Percentiles rank a stretch among this genome's conserved stretches.
Conservation (phyloP, 2,888 invertebrate genomes). For the Neoscelio sp. region DNA sequence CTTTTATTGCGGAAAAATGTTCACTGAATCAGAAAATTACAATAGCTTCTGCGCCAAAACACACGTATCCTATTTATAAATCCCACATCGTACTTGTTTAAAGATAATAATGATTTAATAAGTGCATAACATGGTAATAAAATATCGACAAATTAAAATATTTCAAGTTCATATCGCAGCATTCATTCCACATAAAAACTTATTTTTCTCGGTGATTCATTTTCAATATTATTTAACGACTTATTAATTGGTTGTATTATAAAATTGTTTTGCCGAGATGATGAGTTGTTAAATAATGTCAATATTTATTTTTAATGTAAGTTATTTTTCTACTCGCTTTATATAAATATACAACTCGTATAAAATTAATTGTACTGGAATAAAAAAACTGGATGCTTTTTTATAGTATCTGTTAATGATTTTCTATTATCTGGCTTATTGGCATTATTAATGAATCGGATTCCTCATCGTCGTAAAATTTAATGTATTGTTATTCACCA, state of each 20-base stretch:
- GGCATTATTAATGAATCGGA: constrained; percentile 58
- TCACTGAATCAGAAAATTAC: background rate
- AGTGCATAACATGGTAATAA: too few relatives aligned
- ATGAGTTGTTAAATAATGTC: constrained; percentile 28
- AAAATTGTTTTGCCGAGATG: constrained; percentile 27
- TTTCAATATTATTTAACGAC: constrained; percentile 37
- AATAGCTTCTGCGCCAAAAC: too few relatives aligned
- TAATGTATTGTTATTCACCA: constrained; percentile 51
- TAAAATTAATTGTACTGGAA: constrained; percentile 39
- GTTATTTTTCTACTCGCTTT: constrained; percentile 35
- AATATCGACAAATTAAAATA: background rate
- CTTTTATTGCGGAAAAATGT: background rate
- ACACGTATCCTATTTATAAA: too few relatives aligned
- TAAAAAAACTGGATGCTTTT: constrained; percentile 27
- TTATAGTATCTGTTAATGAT: constrained; percentile 14
- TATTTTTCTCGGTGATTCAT: constrained; percentile 14
- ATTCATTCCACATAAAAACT: background rate
- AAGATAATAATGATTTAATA: too few relatives aligned
- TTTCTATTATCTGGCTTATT: constrained; percentile 40
- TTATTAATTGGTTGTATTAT: constrained; percentile 14
- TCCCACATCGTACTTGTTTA: too few relatives aligned
- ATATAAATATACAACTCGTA: constrained; percentile 26
- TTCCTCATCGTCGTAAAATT: constrained; percentile 45
- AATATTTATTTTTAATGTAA: constrained; percentile 26
- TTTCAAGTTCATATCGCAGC: background rate